Percentiles rank a stretch among this genome's conserved stretches.
phyloP scores from a whole-genome alignment of 2,888 invertebrate genomes.

The Plemyria rubiginata region DNA sequence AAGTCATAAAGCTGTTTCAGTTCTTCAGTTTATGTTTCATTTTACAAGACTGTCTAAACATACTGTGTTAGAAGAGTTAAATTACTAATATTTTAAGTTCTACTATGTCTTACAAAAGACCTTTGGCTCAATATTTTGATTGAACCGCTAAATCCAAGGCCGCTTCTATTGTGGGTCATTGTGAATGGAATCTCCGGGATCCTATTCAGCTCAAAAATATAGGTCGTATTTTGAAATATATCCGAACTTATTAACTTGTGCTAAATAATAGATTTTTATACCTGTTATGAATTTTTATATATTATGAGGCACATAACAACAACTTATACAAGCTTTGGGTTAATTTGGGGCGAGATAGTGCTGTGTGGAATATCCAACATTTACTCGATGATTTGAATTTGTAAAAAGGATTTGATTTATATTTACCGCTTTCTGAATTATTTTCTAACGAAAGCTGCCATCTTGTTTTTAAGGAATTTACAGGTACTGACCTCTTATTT shows the following conservation, averaged over 20 bases:
- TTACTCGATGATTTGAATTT: not conserved
- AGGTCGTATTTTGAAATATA: constrained; percentile 59
- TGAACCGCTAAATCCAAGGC: constrained; percentile 68
- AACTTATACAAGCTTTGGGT: constrained; percentile 9
- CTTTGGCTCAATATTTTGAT: constrained; percentile 47
- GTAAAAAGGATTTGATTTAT: not conserved
- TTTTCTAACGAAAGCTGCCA: too few relatives aligned
- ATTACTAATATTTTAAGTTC: constrained; percentile 8
- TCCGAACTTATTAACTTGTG: constrained; percentile 43
- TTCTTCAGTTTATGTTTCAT: too few relatives aligned
- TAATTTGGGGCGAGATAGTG: too few relatives aligned
- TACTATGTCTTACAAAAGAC: constrained; percentile 57
- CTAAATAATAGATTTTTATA: constrained; percentile 30
- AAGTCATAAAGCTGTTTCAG: too few relatives aligned
- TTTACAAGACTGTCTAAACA: too few relatives aligned
- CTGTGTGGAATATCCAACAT: too few relatives aligned
- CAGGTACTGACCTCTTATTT: too few relatives aligned
- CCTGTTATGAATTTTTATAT: too few relatives aligned
- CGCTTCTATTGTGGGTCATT: constrained; percentile 64
- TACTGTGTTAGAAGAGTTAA: not conserved
- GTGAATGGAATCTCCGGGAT: constrained; percentile 55
- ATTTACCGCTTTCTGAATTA: not conserved
- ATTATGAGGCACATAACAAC: not conserved
- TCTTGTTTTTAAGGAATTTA: too few relatives aligned
- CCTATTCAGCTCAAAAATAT: constrained; percentile 59